phyloP scores from a whole-genome alignment of 2,888 invertebrate species.

The Hydraecia micacea region DNA sequence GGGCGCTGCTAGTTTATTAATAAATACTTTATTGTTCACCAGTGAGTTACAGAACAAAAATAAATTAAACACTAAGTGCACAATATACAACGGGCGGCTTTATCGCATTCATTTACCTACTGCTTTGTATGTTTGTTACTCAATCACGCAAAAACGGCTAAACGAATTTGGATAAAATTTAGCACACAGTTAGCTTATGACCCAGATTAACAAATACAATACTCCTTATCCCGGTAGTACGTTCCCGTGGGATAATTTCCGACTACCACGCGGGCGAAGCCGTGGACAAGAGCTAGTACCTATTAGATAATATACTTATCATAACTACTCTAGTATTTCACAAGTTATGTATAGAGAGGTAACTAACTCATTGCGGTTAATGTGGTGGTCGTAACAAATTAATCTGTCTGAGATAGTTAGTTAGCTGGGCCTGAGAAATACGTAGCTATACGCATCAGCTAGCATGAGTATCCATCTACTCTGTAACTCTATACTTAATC shows the following conservation, averaged over 20 bases:
- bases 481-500: too few species aligned
- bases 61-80: neutral
- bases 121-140: too few species aligned
- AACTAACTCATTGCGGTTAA: constrained; percentile 56
- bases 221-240: neutral
- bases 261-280: neutral
- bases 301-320: neutral
- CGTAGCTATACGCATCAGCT: neutral
- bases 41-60: neutral
- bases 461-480: neutral
- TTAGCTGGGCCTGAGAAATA: constrained; percentile 3
- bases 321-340: neutral
- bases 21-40: neutral
- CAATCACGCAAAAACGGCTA: too few species aligned
- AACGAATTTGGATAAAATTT: too few species aligned
- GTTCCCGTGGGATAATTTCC: neutral
- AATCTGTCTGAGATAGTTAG: constrained; percentile 50
- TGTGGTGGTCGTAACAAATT: constrained; percentile 56
- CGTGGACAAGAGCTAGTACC: neutral
- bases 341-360: constrained; percentile 26
- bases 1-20: too few species aligned
- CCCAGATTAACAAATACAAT: too few species aligned
- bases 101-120: too few species aligned
- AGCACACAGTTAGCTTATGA: too few species aligned
- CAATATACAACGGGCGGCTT: neutral